Evolutionary conservation across 2,797 vertebrate species (phyloP).

Genomic region (Enteromius thamalakanensis): DNA sequence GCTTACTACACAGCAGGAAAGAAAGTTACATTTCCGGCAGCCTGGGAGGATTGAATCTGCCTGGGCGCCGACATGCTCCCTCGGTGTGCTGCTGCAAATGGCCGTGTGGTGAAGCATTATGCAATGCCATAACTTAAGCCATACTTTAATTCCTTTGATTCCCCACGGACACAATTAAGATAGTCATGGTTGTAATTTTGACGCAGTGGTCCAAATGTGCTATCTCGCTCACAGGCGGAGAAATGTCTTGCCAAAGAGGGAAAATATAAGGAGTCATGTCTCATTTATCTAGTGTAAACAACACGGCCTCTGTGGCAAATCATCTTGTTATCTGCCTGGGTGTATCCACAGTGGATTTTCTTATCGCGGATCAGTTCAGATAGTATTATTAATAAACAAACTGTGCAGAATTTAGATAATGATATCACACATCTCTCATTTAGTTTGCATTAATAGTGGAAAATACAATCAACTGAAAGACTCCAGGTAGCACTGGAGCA

Average conservation of each 20-base stretch:
- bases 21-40: conserved; percentile 45
- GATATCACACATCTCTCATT: conserved; percentile 53
- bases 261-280: conserved; percentile 43
- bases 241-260: conserved; percentile 40
- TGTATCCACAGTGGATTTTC: conserved; percentile 47
- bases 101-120: conserved; percentile 55
- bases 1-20: conserved; percentile 43
- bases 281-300: conserved; percentile 48
- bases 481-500: conserved; percentile 53
- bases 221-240: conserved; percentile 38
- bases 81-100: conserved; percentile 40
- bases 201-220: conserved; percentile 45
- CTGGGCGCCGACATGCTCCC: conserved; percentile 40
- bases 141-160: conserved; percentile 53
- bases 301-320: conserved; percentile 37
- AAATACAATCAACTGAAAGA: conserved; percentile 54
- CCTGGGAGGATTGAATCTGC: conserved; percentile 27
- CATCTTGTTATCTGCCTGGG: conserved; percentile 31
- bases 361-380: conserved; percentile 48
- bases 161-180: conserved; percentile 58
- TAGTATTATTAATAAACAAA: conserved; percentile 54
- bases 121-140: conserved; percentile 53
- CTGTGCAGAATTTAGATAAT: conserved; percentile 40
- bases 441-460: conserved; percentile 57
- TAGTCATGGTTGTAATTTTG: conserved; percentile 51